Conservation (phyloP, 2,113 vertebrate genomes). For the Microtus oregoni region DNA sequence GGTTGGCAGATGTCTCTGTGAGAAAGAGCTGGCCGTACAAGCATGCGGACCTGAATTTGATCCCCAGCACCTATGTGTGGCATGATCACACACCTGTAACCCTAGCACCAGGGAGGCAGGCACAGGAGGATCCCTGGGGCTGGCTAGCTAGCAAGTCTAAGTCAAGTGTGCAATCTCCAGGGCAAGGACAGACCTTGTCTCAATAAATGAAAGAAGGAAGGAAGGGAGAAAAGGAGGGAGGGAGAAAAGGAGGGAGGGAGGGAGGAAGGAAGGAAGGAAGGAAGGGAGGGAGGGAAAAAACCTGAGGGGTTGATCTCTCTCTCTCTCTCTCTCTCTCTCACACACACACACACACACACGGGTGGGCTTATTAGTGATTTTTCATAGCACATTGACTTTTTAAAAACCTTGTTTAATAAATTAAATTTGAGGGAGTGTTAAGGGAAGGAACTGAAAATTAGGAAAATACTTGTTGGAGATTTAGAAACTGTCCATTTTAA, state of each 20-base stretch:
- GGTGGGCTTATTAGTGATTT: no score
- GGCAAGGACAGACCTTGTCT: not conserved
- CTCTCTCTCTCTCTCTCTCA: no score
- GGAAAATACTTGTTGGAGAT: not conserved
- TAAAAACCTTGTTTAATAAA: not conserved
- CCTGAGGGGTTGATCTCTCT: not conserved
- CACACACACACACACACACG: not conserved
- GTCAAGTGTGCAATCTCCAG: no score
- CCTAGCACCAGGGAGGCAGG: not conserved
- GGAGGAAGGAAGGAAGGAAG: no score
- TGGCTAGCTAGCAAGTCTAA: not conserved
- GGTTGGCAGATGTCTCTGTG: not conserved
- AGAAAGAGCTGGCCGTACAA: not conserved
- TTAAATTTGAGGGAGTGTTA: not conserved
- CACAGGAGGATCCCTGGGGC: not conserved
- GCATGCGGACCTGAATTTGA: not conserved
- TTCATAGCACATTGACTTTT: not conserved
- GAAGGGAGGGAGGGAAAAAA: no score
- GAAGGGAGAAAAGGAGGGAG: no score
- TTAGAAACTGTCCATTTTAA: conserved; percentile 1
- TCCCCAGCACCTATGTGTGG: not conserved
- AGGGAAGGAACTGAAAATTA: not conserved
- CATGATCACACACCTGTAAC: not conserved
- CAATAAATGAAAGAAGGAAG: not conserved
- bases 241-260: not conserved